Conservation (phyloP, 2,113 vertebrate genomes). For the Suricata suricatta region DNA sequence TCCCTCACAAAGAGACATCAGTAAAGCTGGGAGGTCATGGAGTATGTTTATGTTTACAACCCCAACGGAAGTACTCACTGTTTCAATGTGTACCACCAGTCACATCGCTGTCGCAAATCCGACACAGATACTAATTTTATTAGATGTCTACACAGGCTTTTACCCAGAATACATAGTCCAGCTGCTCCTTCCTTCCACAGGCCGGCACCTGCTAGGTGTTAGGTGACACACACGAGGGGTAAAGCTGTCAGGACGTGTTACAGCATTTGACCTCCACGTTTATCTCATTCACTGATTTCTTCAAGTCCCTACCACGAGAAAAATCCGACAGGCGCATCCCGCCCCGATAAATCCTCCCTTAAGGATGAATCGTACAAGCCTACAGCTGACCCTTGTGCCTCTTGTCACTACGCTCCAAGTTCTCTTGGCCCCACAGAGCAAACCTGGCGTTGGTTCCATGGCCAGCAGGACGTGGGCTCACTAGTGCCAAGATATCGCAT, state of each 20-base stretch:
- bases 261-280: slow-evolving; percentile 8
- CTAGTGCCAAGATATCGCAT: slow-evolving; percentile 46
- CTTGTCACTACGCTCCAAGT: slow-evolving; percentile 40
- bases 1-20: slow-evolving; percentile 73
- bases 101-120: background rate
- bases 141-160: background rate
- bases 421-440: slow-evolving; percentile 39
- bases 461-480: slow-evolving; percentile 50
- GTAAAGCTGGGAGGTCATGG: slow-evolving; percentile 66
- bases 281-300: background rate
- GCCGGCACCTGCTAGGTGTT: slow-evolving; percentile 7
- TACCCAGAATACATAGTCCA: background rate
- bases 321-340: background rate
- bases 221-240: background rate
- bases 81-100: background rate
- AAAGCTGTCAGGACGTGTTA: background rate
- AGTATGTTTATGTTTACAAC: slow-evolving; percentile 68
- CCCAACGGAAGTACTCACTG: slow-evolving; percentile 33
- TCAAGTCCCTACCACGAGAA: slow-evolving; percentile 19
- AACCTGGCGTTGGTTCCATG: slow-evolving; percentile 32
- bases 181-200: background rate
- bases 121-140: background rate
- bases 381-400: slow-evolving; percentile 24
- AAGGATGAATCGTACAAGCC: background rate
- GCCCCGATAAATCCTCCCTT: slow-evolving; percentile 13